Evolutionary conservation across 2,888 invertebrate genomes (phyloP).

Genomic region (Entomobrya multifasciata): DNA sequence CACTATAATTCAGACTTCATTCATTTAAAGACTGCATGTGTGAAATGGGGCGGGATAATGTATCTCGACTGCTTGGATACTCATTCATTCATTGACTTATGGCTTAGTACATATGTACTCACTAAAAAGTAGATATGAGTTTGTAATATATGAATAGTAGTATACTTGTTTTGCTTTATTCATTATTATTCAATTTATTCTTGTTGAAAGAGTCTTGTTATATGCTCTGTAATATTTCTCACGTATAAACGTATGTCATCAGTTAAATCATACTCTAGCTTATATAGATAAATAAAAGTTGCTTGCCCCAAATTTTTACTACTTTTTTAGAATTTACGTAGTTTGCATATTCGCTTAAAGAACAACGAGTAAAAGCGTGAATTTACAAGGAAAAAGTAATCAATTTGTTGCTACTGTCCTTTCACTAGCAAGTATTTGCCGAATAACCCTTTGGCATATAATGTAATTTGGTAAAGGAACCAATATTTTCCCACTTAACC

Average conservation of each 20-base stretch:
- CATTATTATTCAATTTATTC: too few species aligned
- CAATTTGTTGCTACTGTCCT: background rate
- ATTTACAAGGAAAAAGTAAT: constrained; percentile 6
- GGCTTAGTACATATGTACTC: too few species aligned
- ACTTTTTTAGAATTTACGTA: background rate
- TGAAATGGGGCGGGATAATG: constrained; percentile 65
- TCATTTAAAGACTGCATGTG: constrained; percentile 47
- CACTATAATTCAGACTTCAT: constrained; percentile 26
- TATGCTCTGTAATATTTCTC: background rate
- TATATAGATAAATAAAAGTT: background rate
- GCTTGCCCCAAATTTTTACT: constrained; percentile 7
- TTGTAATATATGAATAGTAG: too few species aligned
- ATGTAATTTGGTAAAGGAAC: constrained; percentile 6
- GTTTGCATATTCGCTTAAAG: background rate
- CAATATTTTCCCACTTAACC: constrained; percentile 8
- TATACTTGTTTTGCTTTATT: too few species aligned
- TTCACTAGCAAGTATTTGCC: too few species aligned
- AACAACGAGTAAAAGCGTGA: too few species aligned
- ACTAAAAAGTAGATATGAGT: too few species aligned
- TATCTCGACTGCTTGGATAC: constrained; percentile 45
- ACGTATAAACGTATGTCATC: background rate
- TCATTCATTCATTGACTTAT: constrained; percentile 53
- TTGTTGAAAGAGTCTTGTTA: too few species aligned
- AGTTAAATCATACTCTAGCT: background rate
- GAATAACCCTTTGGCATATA: constrained; percentile 14